These are phyloP conservation scores for Argyra leucocephala DNA, from an alignment of 2,888 invertebrate species.

Conservation along the genomic window DNA sequence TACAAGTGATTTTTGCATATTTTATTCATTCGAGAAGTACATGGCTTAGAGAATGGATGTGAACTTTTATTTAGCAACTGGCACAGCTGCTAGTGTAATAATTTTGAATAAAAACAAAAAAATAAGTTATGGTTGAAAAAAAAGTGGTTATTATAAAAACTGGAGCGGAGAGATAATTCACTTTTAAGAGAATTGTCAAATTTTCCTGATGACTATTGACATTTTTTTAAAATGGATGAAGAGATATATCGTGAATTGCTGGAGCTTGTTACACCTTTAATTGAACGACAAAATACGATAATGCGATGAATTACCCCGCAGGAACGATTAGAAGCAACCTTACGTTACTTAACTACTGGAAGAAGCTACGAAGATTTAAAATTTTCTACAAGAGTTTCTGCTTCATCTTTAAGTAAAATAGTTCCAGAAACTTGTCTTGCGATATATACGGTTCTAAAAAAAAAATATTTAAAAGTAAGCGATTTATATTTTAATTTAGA, in stretches of 20 bases:
- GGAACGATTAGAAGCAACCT: constrained; percentile 4
- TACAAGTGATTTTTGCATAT: too few species aligned
- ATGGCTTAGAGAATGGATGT: too few species aligned
- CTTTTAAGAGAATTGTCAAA: background rate
- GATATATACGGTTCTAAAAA: constrained; percentile 13
- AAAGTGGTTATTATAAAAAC: too few species aligned
- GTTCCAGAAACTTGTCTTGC: constrained; percentile 14
- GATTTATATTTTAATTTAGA: too few species aligned
- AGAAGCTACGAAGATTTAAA: constrained; percentile 16
- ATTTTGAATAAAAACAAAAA: too few species aligned
- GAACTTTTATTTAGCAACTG: too few species aligned
- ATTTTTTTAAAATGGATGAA: constrained; percentile 13
- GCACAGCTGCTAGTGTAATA: too few species aligned
- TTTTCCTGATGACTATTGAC: background rate
- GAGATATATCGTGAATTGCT: background rate
- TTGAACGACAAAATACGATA: constrained; percentile 14
- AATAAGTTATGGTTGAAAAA: too few species aligned
- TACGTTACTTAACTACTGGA: constrained; percentile 14
- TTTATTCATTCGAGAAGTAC: too few species aligned
- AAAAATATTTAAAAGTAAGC: constrained; percentile 9
- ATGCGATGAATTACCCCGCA: constrained; percentile 13
- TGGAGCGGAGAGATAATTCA: too few species aligned
- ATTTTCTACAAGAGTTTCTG: constrained; percentile 14
- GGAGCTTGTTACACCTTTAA: constrained; percentile 5
- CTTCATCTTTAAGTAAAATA: constrained; percentile 1